A percentile compares a stretch with the other conserved stretches of the same genome.
Conservation (phyloP, 1,140 invertebrate species). For the Sminthurides bifidus region DNA sequence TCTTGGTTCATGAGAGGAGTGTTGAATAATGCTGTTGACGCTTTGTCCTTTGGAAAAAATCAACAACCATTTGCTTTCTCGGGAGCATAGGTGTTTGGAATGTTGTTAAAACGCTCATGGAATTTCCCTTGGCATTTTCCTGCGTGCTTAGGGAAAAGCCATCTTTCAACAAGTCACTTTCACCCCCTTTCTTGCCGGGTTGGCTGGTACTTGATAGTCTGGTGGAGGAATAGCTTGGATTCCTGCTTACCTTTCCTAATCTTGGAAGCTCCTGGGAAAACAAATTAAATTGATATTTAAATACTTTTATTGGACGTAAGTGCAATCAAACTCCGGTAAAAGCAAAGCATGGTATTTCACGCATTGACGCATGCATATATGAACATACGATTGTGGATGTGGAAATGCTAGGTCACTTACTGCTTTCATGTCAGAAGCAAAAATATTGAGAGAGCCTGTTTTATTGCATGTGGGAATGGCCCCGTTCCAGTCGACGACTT, state of each 20-base stretch:
- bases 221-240: slow-evolving; percentile 8
- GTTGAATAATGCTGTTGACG: slow-evolving; percentile 27
- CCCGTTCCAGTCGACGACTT: slow-evolving; percentile 27
- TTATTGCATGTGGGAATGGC: slow-evolving; percentile 25
- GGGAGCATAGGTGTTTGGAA: slow-evolving; percentile 30
- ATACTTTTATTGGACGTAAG: not conserved
- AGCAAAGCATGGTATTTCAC: not conserved
- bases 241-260: not conserved
- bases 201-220: not conserved
- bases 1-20: slow-evolving; percentile 29
- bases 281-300: not conserved
- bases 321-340: not conserved
- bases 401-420: slow-evolving; percentile 7
- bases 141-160: slow-evolving; percentile 17
- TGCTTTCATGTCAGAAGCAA: slow-evolving; percentile 29
- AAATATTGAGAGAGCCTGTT: slow-evolving; percentile 31
- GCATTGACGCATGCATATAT: not conserved
- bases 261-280: slow-evolving; percentile 2
- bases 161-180: slow-evolving; percentile 10
- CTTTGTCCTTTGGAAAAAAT: slow-evolving; percentile 24
- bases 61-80: slow-evolving; percentile 29
- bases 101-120: slow-evolving; percentile 29
- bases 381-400: not conserved
- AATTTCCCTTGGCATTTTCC: slow-evolving; percentile 26
- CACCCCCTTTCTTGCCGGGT: slow-evolving; percentile 1